Percentiles rank a stretch among this genome's conserved stretches.
Evolutionary conservation across 2,113 vertebrate genomes (phyloP).

Genomic region (Pterocles gutturalis): DNA sequence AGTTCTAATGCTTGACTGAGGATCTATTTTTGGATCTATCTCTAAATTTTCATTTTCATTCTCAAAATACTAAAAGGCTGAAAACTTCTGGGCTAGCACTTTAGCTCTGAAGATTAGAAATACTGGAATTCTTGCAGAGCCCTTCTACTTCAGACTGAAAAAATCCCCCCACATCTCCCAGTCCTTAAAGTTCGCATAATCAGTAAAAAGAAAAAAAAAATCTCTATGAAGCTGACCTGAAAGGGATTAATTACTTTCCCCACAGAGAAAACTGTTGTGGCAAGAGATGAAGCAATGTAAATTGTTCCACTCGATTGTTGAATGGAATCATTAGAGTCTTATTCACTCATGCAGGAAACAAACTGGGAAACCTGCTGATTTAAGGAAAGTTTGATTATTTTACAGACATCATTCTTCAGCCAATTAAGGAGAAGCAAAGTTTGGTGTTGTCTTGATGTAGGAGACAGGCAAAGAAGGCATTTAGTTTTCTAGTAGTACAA

Average conservation of each 20-base stretch:
- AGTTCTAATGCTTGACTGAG: background rate
- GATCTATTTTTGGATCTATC: background rate
- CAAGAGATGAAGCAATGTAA: background rate
- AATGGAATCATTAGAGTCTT: background rate
- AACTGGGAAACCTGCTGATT: constrained; percentile 11
- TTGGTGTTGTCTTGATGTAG: background rate
- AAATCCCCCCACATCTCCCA: background rate
- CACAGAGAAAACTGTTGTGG: background rate
- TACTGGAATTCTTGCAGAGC: background rate
- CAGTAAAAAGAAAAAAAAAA: background rate
- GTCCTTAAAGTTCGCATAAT: background rate
- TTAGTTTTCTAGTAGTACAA: background rate
- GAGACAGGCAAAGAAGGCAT: background rate
- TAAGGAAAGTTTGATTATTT: background rate
- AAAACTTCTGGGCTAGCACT: background rate
- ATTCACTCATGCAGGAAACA: background rate
- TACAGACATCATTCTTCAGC: background rate
- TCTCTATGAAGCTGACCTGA: background rate
- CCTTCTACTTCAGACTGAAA: background rate
- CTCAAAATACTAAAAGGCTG: background rate
- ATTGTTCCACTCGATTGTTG: background rate
- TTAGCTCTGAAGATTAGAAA: background rate
- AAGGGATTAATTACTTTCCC: background rate
- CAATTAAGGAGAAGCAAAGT: background rate
- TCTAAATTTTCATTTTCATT: background rate